These are phyloP conservation scores for Drosophila fulvimacula DNA, from an alignment of 2,888 invertebrate genomes.

Conservation along the genomic window DNA sequence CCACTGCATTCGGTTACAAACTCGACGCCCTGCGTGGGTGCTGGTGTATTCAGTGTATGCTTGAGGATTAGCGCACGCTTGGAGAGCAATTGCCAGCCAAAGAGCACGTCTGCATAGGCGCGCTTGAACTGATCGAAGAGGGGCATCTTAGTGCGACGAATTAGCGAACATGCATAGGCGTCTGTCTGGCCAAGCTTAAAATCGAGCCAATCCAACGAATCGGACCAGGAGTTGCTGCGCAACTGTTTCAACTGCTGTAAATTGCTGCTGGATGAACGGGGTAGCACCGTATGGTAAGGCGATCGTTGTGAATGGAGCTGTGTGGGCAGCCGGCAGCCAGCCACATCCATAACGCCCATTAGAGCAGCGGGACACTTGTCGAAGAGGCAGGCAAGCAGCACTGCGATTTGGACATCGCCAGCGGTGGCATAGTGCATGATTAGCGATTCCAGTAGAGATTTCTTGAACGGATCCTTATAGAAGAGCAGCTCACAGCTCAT, in stretches of 20 bases:
- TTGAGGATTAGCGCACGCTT: slow-evolving; percentile 91
- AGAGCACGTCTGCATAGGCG: slow-evolving; percentile 94
- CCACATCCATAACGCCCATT: slow-evolving; percentile 42
- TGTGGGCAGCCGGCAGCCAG: slow-evolving; percentile 54
- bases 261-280: slow-evolving; percentile 87
- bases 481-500: slow-evolving; percentile 88
- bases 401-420: slow-evolving; percentile 96
- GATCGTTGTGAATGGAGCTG: slow-evolving; percentile 86
- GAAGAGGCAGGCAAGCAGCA: slow-evolving; percentile 96
- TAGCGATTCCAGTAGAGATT: slow-evolving; percentile 92
- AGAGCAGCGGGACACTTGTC: slow-evolving; percentile 87
- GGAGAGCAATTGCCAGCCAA: slow-evolving; percentile 92
- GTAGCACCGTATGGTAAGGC: slow-evolving; percentile 93
- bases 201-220: slow-evolving; percentile 89
- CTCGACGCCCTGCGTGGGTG: slow-evolving; percentile 88
- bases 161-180: slow-evolving; percentile 77
- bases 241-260: slow-evolving; percentile 89
- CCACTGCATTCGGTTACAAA: slow-evolving; percentile 90
- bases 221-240: slow-evolving; percentile 94
- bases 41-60: slow-evolving; percentile 85
- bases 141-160: slow-evolving; percentile 82
- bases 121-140: slow-evolving; percentile 93
- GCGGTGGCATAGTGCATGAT: slow-evolving; percentile 92
- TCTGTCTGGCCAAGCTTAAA: slow-evolving; percentile 64
- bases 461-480: slow-evolving; percentile 94